These are phyloP conservation scores for Dryobota labecula DNA, from an alignment of 2,888 invertebrate genomes.

Conservation along the genomic window DNA sequence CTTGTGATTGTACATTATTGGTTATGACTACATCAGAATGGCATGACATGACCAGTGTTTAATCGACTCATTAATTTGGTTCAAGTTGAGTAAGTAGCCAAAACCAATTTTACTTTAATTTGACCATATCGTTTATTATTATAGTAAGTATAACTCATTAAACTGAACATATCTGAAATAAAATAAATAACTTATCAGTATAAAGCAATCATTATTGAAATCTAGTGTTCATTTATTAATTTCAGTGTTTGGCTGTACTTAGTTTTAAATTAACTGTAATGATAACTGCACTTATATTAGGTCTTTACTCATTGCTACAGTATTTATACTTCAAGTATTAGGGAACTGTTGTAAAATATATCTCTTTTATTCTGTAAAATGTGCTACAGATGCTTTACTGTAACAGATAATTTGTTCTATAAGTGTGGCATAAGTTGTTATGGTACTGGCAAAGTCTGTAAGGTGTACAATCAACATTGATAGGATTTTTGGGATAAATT, in stretches of 20 bases:
- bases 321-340: conserved; percentile 65
- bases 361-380: conserved; percentile 43
- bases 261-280: conserved; percentile 32
- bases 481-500: not conserved
- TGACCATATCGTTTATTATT: conserved; percentile 59
- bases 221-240: conserved; percentile 46
- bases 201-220: conserved; percentile 54
- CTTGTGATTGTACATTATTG: conserved; percentile 34
- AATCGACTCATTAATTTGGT: conserved; percentile 9
- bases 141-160: conserved; percentile 47
- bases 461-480: not conserved
- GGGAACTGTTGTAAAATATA: conserved; percentile 42
- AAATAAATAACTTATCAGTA: conserved; percentile 41
- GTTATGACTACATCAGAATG: conserved; percentile 12
- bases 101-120: conserved; percentile 48
- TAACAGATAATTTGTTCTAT: conserved; percentile 57
- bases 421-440: conserved; percentile 63
- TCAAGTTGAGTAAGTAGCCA: conserved; percentile 10
- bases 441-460: conserved; percentile 28
- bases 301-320: conserved; percentile 48
- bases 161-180: conserved; percentile 67
- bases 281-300: conserved; percentile 23
- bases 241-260: conserved; percentile 43
- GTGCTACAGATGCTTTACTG: conserved; percentile 63
- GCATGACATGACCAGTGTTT: conserved; percentile 2